These are phyloP conservation scores for Chironex yamaguchii DNA, from an alignment of 30 jellyfish, hydroid and myxozoan genomes.

Conservation along the genomic window DNA sequence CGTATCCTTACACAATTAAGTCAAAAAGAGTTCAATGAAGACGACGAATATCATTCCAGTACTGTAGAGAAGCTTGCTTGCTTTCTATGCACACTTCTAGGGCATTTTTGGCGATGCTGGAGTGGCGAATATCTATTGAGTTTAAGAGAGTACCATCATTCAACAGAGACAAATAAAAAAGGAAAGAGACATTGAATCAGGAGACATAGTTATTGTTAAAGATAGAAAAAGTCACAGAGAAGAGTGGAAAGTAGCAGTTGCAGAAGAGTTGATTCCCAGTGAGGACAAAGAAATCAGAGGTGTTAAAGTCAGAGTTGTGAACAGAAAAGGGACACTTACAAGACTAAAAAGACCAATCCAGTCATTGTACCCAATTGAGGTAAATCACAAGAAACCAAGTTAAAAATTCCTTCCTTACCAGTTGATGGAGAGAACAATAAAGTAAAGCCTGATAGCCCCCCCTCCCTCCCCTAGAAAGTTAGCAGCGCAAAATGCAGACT, in stretches of 20 bases:
- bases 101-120: slow-evolving; percentile 46
- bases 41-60: slow-evolving; percentile 3
- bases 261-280: slow-evolving; percentile 10
- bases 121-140: slow-evolving; percentile 28
- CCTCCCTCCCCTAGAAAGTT: slow-evolving; percentile 40
- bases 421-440: slow-evolving; percentile 15
- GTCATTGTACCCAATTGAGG: slow-evolving; percentile 19
- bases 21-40: slow-evolving; percentile 28
- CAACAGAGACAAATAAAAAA: background rate
- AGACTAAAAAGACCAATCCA: slow-evolving; percentile 14
- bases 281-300: slow-evolving; percentile 9
- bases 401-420: background rate
- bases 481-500: slow-evolving; percentile 49
- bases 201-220: slow-evolving; percentile 30
- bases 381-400: background rate
- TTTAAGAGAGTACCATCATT: slow-evolving; percentile 26
- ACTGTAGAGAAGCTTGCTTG: slow-evolving; percentile 39
- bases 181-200: background rate
- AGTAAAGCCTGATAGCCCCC: no score
- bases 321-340: slow-evolving; percentile 7
- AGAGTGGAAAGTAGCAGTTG: slow-evolving; percentile 35
- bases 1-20: slow-evolving; percentile 15
- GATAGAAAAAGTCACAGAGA: background rate
- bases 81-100: slow-evolving; percentile 12
- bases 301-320: slow-evolving; percentile 13